phyloP scores from a whole-genome alignment of 2,113 vertebrate genomes.

The Todiramphus chloris region DNA sequence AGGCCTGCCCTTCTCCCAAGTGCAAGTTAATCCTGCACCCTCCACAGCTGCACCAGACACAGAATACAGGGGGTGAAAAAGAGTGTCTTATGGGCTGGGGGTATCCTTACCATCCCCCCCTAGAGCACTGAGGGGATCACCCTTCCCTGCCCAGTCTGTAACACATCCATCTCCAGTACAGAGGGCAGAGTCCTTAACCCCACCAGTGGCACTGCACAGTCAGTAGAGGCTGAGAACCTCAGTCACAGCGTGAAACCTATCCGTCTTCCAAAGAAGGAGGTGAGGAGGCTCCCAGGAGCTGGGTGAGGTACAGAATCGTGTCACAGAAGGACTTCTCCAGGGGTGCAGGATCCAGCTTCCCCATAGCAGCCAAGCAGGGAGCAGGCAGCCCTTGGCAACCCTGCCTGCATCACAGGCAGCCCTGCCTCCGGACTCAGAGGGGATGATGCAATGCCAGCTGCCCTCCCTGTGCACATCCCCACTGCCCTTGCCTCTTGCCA shows the following conservation, averaged over 20 bases:
- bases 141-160: background rate
- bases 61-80: background rate
- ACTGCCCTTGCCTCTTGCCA: background rate
- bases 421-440: background rate
- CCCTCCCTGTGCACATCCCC: rapidly evolving
- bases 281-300: background rate
- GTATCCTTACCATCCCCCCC: background rate
- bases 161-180: rapidly evolving
- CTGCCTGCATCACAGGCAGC: background rate
- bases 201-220: background rate
- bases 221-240: background rate
- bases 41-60: background rate
- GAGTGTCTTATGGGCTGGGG: too few relatives aligned
- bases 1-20: background rate
- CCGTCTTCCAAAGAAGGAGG: background rate
- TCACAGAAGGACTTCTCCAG: background rate
- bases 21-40: background rate
- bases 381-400: background rate
- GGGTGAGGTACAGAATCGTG: background rate
- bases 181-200: background rate
- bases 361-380: background rate
- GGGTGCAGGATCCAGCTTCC: background rate
- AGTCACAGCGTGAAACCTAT: background rate
- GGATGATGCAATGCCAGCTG: background rate
- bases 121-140: rapidly evolving